phyloP scores from a whole-genome alignment of 2,888 invertebrate genomes.

The Rapana venosa region DNA sequence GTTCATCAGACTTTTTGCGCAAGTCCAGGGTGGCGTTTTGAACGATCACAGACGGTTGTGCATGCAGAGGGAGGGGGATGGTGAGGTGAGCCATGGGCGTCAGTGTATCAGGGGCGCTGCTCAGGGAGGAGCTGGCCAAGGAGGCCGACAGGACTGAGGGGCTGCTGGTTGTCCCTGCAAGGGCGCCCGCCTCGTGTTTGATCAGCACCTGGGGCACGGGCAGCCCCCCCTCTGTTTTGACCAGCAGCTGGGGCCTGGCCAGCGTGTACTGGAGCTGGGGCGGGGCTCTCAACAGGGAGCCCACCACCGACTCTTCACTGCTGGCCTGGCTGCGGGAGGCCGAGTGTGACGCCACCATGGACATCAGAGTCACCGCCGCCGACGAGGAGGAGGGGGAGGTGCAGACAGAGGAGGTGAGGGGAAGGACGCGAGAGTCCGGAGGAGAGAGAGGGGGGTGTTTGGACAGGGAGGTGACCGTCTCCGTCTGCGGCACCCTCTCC shows the following conservation, averaged over 20 bases:
- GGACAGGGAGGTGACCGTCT: slow-evolving; percentile 1
- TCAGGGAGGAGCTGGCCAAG: neutral
- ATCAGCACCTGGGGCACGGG: slow-evolving; percentile 30
- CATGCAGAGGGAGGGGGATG: slow-evolving; percentile 36
- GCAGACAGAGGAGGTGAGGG: neutral
- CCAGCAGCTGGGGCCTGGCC: slow-evolving; percentile 35
- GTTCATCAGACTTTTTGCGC: slow-evolving; percentile 68
- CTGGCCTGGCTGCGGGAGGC: neutral
- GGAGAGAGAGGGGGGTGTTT: neutral
- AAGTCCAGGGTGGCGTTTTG: slow-evolving; percentile 70
- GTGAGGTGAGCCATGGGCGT: slow-evolving; percentile 30
- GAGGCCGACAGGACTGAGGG: slow-evolving; percentile 11
- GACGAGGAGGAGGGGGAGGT: slow-evolving; percentile 40
- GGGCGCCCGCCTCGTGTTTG: slow-evolving; percentile 3
- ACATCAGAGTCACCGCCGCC: slow-evolving; percentile 35
- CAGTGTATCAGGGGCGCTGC: neutral
- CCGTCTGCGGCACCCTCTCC: slow-evolving; percentile 40
- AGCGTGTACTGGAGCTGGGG: slow-evolving; percentile 44
- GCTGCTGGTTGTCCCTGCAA: neutral
- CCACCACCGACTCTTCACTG: slow-evolving; percentile 42
- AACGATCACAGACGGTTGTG: slow-evolving; percentile 67
- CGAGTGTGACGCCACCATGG: slow-evolving; percentile 33
- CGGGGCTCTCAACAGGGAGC: slow-evolving; percentile 45
- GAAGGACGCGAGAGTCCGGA: neutral
- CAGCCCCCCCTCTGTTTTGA: slow-evolving; percentile 32